Conservation (phyloP, 2,113 vertebrate genomes). For the Azemiops feae region DNA sequence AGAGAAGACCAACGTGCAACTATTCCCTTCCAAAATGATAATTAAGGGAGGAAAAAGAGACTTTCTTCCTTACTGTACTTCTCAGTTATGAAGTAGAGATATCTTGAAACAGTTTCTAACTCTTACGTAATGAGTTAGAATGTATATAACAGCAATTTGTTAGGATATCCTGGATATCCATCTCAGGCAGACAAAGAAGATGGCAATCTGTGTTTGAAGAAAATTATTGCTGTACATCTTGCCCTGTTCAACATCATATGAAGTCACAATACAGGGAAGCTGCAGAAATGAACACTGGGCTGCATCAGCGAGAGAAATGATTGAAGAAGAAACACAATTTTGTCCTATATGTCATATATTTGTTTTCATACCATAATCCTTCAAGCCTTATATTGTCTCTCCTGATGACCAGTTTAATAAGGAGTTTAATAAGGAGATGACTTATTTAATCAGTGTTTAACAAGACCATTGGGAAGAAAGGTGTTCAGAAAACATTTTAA, state of each 20-base stretch:
- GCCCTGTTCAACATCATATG: constrained; percentile 17
- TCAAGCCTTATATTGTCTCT: constrained; percentile 18
- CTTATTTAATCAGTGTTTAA: neutral
- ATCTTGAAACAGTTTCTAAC: neutral
- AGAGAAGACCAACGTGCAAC: neutral
- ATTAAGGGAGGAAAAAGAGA: neutral
- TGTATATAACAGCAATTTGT: neutral
- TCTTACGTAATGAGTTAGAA: neutral
- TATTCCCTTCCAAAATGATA: neutral
- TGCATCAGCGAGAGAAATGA: constrained; percentile 33
- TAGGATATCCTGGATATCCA: neutral
- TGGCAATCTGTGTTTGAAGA: constrained; percentile 23
- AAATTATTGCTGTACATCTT: neutral
- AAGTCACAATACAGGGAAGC: neutral
- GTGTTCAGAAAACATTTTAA: neutral
- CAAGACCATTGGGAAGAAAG: neutral
- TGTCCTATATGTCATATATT: constrained; percentile 17
- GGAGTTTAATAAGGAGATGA: neutral
- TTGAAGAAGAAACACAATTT: neutral
- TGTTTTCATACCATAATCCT: constrained; percentile 33
- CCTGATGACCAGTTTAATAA: constrained; percentile 15
- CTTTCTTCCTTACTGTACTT: neutral
- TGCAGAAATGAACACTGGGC: neutral
- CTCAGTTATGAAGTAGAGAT: neutral
- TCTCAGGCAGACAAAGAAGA: constrained; percentile 12